A percentile compares a stretch with the other conserved stretches of the same genome.
phyloP scores from a whole-genome alignment of 2,113 vertebrate species.

The Pyxicephalus adspersus region DNA sequence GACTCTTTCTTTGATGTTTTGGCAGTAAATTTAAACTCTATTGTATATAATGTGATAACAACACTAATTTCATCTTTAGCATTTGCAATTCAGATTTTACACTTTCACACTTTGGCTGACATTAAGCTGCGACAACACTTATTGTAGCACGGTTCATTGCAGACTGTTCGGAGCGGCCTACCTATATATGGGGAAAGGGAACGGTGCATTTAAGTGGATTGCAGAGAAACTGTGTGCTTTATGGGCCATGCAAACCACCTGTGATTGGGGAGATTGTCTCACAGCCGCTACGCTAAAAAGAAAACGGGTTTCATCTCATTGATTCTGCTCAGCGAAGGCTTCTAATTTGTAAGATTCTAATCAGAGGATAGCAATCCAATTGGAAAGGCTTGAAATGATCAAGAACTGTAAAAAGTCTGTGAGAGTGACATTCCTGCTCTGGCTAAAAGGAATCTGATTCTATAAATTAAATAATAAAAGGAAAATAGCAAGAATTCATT shows the following conservation, averaged over 20 bases:
- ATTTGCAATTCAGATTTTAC: no score
- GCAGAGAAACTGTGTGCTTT: constrained; percentile 3
- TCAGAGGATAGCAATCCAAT: constrained; percentile 60
- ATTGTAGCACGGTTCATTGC: constrained; percentile 4
- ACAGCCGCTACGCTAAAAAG: background rate
- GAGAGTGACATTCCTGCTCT: constrained; percentile 59
- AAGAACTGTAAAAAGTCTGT: no score
- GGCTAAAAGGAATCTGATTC: constrained; percentile 62
- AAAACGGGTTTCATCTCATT: constrained; percentile 37
- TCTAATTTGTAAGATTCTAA: constrained; percentile 60
- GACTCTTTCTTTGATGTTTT: no score
- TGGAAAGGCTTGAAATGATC: constrained; percentile 66
- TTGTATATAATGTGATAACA: constrained; percentile 3
- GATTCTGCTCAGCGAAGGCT: constrained; percentile 59
- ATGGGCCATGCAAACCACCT: constrained; percentile 34
- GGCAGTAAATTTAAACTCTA: no score
- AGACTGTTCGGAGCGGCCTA: background rate
- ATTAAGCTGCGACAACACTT: no score
- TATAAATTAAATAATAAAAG: no score
- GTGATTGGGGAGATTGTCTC: constrained; percentile 36
- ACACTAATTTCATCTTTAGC: no score
- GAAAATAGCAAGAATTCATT: background rate
- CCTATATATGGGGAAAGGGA: background rate
- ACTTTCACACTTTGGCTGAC: no score
- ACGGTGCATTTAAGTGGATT: constrained; percentile 26